Evolutionary conservation across 2,797 vertebrate genomes (phyloP).

Genomic region (Sphenopsis melanotis): DNA sequence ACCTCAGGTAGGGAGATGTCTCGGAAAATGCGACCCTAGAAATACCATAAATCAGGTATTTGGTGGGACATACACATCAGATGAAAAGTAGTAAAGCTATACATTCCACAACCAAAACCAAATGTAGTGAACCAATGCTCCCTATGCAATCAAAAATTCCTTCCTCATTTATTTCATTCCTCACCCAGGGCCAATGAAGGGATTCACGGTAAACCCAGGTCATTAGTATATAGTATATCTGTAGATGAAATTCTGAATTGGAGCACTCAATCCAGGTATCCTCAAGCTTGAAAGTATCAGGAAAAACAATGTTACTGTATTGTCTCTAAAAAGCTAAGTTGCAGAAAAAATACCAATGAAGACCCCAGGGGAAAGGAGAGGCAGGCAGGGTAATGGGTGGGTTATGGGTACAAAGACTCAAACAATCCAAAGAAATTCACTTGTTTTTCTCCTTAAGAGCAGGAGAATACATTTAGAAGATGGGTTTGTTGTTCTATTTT

Average conservation of each 20-base stretch:
- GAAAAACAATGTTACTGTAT: background rate
- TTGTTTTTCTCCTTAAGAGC: background rate
- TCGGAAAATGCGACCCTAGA: conserved; percentile 88
- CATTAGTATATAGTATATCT: background rate
- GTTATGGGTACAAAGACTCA: background rate
- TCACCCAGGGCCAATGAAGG: background rate
- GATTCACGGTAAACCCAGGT: background rate
- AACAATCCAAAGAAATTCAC: background rate
- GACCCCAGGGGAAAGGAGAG: fast-evolving
- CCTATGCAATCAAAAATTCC: background rate
- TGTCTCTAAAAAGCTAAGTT: background rate
- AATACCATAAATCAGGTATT: background rate
- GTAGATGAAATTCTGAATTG: background rate
- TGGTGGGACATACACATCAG: background rate
- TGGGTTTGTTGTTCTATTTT: background rate
- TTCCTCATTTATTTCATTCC: background rate
- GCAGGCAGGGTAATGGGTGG: background rate
- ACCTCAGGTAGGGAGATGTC: conserved; percentile 81
- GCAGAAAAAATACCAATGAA: background rate
- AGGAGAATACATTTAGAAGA: background rate
- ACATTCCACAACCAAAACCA: background rate
- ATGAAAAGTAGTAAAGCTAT: background rate
- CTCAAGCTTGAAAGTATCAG: background rate
- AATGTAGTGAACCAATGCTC: background rate
- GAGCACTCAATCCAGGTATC: background rate